Base-by-base conservation (phyloP, 2,113 vertebrate genomes). In the Balaeniceps rex region DNA sequence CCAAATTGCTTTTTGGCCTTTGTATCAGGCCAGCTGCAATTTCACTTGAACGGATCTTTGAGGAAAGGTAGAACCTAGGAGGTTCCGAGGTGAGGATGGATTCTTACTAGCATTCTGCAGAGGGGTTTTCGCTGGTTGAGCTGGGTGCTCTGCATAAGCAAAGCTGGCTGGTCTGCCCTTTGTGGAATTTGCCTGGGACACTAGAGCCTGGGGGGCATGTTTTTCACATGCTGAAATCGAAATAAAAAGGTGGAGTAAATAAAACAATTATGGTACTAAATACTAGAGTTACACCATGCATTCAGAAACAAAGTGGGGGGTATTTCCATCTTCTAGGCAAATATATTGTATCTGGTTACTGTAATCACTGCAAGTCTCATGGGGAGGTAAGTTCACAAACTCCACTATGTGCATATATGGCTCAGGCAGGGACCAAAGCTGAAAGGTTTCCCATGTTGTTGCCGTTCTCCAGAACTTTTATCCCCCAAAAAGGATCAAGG, bases 1-100 rank as follows among this genome's bases (percentile, higher is more conserved):
- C 7, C 40, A 36, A 57, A 3, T 2, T n/a, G 28, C 6, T 21
- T 64, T 36, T 42, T 44, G 63, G 42, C 18, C 33, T 61, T 55
- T 44, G 60, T 33, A 40, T 66, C 34, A 19, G 69, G 65, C 4
- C 57, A 61, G 63, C 66, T 63, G 75, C 0, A 8, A 21, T 14
- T 42, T 42, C 36, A 9, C 25, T 4, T 29, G 34, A 17, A 9
- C 0, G 0, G 23, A 11, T 19, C 16, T 52, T 13, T 25, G 44
- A 82, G 49, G 34, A 31, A 29, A 23, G 9, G 46, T 8, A 29
- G 19, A 31, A 46, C 16, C 21, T 36, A 14, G 34, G 28, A 47
- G 13, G 11, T 19, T 36, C 38, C 42, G 28, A 65, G 11, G 28
- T 9, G 58, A 75, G 38, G 38, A 6, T 24, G 40, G 19, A 5